Evolutionary conservation across 2,888 invertebrate genomes (phyloP), one percentile per base, ranked within the genome.

Genomic region (Chrysina gloriosa): DNA sequence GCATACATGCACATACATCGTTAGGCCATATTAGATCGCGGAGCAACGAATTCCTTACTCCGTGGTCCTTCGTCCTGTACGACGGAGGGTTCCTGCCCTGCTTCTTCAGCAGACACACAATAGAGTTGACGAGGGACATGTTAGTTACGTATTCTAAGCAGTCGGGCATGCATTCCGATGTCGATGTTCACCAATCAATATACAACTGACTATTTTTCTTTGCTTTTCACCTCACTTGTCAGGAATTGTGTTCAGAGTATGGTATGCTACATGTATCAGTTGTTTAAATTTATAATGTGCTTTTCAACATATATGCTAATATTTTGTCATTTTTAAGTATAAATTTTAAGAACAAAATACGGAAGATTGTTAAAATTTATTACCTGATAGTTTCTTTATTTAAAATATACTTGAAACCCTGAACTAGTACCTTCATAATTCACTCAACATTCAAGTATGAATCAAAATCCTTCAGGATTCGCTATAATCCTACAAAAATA

Each of bases 111-210:
- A 70, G 67, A 71, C 73, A 71, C 74, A 78, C 78, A 78, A 78
- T 78, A 71, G 75, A 72, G 73, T 69, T 70, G 63, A 34, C 54
- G 42, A 31, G 73, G 72, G 75, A 77, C 75, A 75, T 78, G 76
- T 74, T 42, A 77, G 72, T 75, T 74, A 75, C 73, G 75, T 76
- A 76, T 76, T 73, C 71, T 73, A 75, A 69, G 73, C 76, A 77
- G 72, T 76, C 75, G 73, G 75, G 75, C 77, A 73, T 75, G 74
- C 76, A 77, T 77, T 76, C 76, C 74, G 71, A 75, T 75, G 74
- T 74, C 74, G 71, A 72, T 75, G 72, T 76, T 77, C 76, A 67
- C 73, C 73, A 78, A 78, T 78, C 78, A 77, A 78, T 78, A 77
- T 72, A 74, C 63, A 65, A 34, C 54, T 52, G 71, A 71, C 63